phyloP scores from a whole-genome alignment of 64 coral and sea anemone genomes.

The Dendrophyllia cribrosa region DNA sequence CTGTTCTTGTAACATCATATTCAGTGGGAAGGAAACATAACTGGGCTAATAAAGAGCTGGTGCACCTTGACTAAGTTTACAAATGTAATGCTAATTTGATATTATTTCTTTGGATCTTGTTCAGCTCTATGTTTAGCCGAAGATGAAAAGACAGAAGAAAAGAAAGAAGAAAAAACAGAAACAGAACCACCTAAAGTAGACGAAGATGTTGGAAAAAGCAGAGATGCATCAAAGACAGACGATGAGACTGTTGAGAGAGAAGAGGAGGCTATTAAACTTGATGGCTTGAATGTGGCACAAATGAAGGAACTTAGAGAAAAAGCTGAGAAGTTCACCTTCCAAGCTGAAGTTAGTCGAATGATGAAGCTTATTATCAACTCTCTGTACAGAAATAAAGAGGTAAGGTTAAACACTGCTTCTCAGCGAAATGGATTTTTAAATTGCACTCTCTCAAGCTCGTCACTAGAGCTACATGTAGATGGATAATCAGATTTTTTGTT shows the following conservation, averaged over 20 bases:
- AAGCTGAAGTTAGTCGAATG: slow-evolving; percentile 99
- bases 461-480: too few relatives aligned
- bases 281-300: slow-evolving; percentile 98
- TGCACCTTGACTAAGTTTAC: too few relatives aligned
- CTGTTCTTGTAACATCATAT: too few relatives aligned
- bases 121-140: slow-evolving; percentile 76
- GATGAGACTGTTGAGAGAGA: slow-evolving; percentile 95
- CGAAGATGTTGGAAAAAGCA: slow-evolving; percentile 97
- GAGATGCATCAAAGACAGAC: slow-evolving; percentile 97
- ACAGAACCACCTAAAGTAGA: slow-evolving; percentile 93
- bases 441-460: too few relatives aligned
- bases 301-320: slow-evolving; percentile 99
- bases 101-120: not conserved
- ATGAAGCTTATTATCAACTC: slow-evolving; percentile 99
- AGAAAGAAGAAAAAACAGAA: slow-evolving; percentile 67
- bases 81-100: not conserved
- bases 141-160: slow-evolving; percentile 72
- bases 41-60: not conserved
- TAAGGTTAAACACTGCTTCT: not conserved
- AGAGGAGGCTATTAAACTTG: slow-evolving; percentile 97
- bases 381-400: slow-evolving; percentile 99
- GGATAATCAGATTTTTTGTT: too few relatives aligned
- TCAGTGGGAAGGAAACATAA: too few relatives aligned
- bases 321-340: slow-evolving; percentile 94
- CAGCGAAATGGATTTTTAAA: too few relatives aligned